phyloP scores from a whole-genome alignment of 1,140 invertebrate genomes.

The Arion vulgaris region DNA sequence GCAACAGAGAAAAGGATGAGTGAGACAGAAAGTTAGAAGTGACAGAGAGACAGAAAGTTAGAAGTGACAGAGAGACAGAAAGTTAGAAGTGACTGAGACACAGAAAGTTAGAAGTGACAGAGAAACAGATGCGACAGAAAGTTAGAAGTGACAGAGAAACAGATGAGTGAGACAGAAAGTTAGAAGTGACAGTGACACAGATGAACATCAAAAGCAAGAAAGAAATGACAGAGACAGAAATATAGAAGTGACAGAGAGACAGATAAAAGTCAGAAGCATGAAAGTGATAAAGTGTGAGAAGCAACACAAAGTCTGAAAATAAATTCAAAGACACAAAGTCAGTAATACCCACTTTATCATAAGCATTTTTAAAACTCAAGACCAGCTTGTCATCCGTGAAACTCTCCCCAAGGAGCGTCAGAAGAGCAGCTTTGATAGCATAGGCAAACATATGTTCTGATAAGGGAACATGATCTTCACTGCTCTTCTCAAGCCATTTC shows the following conservation, averaged over 20 bases:
- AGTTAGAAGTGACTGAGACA: too few relatives aligned
- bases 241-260: not conserved
- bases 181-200: too few relatives aligned
- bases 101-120: too few relatives aligned
- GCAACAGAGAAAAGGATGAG: too few relatives aligned
- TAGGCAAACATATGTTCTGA: constrained; percentile 59
- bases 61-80: too few relatives aligned
- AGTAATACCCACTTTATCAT: constrained; percentile 60
- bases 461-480: constrained; percentile 62
- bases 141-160: too few relatives aligned
- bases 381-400: constrained; percentile 61
- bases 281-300: not conserved
- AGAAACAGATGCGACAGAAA: too few relatives aligned
- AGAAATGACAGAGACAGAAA: too few relatives aligned
- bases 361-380: constrained; percentile 49
- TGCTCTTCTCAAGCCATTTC: constrained; percentile 49
- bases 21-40: too few relatives aligned
- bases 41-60: too few relatives aligned
- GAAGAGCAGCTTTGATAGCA: constrained; percentile 54
- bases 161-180: too few relatives aligned
- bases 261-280: not conserved
- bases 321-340: not conserved
- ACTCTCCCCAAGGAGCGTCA: constrained; percentile 50
- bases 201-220: too few relatives aligned
- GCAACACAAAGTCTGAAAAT: not conserved